Base-by-base conservation (phyloP, 2,113 vertebrate species). In the Penelope pileata region DNA sequence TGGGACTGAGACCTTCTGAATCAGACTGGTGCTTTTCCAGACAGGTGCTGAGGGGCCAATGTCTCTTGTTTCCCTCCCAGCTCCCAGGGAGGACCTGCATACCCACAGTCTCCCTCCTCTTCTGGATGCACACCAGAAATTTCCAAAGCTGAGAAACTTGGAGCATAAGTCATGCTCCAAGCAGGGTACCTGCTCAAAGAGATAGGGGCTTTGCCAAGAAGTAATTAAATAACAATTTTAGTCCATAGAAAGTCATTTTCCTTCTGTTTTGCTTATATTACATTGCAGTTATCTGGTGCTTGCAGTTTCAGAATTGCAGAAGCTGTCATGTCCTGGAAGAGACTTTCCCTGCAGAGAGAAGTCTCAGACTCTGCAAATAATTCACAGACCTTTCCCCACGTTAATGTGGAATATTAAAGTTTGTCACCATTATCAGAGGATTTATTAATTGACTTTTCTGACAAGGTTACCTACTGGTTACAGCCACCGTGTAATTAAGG, bases 391-490 rank as follows among this genome's bases (percentile, higher is more conserved):
- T 60, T 26, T 40, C 9, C 12, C 27, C 10, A 58, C 22, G 45
- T 48, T 68, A 60, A 60, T 38, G 7, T 58, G 60, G 7, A 75
- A 50, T 3, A 1, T 56, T 62, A 50, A 66, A 21, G 30, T 85
- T 69, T 94, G 40, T 69, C 58, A 53, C 40, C 45, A 40, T 68
- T 68, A 76, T 60, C 16, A 83, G 23, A 66, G 16, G 14, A 62
- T 51, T 87, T 73, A 48, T 73, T 78, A 85, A 90, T n/a, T 86
- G 63, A n/a, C 24, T 90, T 86, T 83, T 86, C 47, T 86, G 75
- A 70, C 69, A 82, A 85, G 56, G 30, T 74, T 76, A 13, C 26
- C n/a, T 56, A 40, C 17, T 54, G 22, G 19, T 63, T 83, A 50
- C 5, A 38, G 38, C 11, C 19, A 50, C n/a, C 42, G 87, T 58